Conservation (phyloP, 2,888 invertebrate genomes). For the Andrena minutula region DNA sequence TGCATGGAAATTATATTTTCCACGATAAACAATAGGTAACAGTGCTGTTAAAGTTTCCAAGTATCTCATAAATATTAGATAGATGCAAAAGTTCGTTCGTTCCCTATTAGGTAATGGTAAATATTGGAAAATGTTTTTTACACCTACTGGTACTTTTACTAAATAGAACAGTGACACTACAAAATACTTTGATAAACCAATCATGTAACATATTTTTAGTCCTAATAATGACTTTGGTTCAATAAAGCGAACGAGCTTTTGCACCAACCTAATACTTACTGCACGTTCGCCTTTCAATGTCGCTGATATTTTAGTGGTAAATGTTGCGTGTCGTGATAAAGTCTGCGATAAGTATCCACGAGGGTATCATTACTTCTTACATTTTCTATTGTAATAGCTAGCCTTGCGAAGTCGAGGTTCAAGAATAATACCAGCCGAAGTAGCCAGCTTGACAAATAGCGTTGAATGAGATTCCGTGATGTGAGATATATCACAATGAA, state of each 20-base stretch:
- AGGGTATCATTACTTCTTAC: background rate
- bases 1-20: conserved; percentile 35
- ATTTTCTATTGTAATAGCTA: conserved; percentile 4
- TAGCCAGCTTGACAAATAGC: conserved; percentile 36
- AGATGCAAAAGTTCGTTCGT: background rate
- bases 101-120: background rate
- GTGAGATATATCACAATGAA: conserved; percentile 32
- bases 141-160: no score
- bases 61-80: background rate
- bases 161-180: no score
- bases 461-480: conserved; percentile 27
- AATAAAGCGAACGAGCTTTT: no score
- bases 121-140: no score
- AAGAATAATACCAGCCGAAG: conserved; percentile 3
- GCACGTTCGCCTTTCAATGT: no score
- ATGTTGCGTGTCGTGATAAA: background rate
- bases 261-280: no score
- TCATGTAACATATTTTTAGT: no score
- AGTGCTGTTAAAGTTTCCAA: conserved; percentile 13
- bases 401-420: background rate
- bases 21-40: conserved; percentile 14
- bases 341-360: background rate
- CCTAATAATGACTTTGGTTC: no score
- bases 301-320: conserved; percentile 8
- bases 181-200: no score